Evolutionary conservation across 2,888 invertebrate species (phyloP).

Genomic region (Lobophora halterata): DNA sequence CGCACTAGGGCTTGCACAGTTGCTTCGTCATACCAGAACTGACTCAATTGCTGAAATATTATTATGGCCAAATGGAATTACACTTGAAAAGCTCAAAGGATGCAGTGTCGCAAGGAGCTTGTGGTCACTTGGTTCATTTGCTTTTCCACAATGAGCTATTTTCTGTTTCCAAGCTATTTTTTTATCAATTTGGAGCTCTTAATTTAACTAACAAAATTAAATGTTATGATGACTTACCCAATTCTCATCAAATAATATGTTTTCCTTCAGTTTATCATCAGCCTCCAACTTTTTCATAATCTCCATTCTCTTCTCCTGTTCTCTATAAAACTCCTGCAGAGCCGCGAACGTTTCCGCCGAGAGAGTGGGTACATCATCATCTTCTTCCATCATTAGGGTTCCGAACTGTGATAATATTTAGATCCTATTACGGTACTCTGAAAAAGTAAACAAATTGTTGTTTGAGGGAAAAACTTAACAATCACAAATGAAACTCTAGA

Average conservation of each 20-base stretch:
- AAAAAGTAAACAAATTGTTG: conserved; percentile 3
- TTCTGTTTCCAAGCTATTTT: no score
- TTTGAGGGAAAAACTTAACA: not conserved
- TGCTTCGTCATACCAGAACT: conserved; percentile 96
- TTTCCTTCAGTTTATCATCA: conserved; percentile 64
- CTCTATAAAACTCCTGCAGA: conserved; percentile 88
- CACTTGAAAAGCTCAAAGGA: not conserved
- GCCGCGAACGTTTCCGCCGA: conserved; percentile 87
- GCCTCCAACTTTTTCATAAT: conserved; percentile 72
- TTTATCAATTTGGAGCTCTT: no score
- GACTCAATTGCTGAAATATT: conserved; percentile 92
- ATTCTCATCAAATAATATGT: conserved; percentile 86
- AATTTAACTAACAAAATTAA: no score
- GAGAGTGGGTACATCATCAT: conserved; percentile 83
- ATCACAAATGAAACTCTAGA: not conserved
- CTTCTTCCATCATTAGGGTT: conserved; percentile 53
- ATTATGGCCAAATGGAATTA: no score
- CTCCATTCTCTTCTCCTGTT: conserved; percentile 83
- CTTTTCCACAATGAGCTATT: no score
- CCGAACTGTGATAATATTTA: no score
- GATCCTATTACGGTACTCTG: no score
- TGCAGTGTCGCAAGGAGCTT: no score
- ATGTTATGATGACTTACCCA: conserved; percentile 83
- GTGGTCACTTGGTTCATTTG: no score
- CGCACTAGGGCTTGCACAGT: conserved; percentile 88